A percentile compares a stretch with the other conserved stretches of the same genome.
These are phyloP conservation scores for Speoplatyrhinus poulsoni DNA, from an alignment of 2,113 vertebrate species.

Conservation along the genomic window DNA sequence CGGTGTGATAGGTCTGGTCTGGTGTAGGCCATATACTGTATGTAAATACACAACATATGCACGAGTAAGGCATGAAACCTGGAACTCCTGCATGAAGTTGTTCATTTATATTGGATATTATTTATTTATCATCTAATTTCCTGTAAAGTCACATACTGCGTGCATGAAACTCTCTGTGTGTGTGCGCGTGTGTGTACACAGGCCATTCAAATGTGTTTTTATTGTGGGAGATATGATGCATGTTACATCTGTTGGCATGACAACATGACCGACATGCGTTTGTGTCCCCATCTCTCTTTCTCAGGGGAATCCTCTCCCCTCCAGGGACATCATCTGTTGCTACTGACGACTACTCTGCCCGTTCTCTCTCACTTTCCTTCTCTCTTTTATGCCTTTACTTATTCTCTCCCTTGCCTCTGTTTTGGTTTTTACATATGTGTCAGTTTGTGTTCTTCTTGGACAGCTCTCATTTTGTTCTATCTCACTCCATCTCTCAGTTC, in stretches of 20 bases:
- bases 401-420: not conserved
- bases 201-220: not conserved
- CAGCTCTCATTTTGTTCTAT: not conserved
- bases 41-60: conserved; percentile 4
- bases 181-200: not conserved
- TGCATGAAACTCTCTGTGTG: not conserved
- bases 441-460: not conserved
- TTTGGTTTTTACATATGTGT: not conserved
- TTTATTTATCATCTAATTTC: not conserved
- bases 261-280: not conserved
- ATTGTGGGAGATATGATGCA: not conserved
- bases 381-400: not conserved
- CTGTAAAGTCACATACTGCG: not conserved
- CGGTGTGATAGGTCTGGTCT: no score
- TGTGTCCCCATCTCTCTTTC: not conserved
- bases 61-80: conserved; percentile 23
- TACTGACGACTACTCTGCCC: not conserved
- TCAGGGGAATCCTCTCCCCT: not conserved
- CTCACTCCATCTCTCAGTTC: not conserved
- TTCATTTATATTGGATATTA: not conserved
- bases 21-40: no score
- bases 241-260: not conserved
- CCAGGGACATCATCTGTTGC: not conserved
- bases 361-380: conserved; percentile 1
- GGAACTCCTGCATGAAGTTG: conserved; percentile 24